Percentiles rank a stretch among this genome's conserved stretches.
Evolutionary conservation across 2,113 vertebrate genomes (phyloP).

Genomic region (Microcebus murinus): DNA sequence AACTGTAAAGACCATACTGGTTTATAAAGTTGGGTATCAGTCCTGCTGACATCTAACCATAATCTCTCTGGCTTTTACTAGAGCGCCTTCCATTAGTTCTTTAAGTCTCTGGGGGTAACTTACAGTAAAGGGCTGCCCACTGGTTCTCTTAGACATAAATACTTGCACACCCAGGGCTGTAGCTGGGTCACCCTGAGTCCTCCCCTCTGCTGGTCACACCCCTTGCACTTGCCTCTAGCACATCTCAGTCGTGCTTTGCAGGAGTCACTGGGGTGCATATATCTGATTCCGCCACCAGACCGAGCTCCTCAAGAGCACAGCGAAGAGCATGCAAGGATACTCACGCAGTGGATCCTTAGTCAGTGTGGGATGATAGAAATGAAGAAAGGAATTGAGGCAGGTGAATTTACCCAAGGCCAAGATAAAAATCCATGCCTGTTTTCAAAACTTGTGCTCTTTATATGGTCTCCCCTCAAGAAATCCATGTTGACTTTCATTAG

Average conservation of each 20-base stretch:
- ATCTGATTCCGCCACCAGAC: background rate
- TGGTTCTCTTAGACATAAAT: background rate
- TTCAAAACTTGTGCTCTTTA: background rate
- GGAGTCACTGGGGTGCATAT: background rate
- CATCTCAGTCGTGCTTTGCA: too few species aligned
- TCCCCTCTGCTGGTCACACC: background rate
- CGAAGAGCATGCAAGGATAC: background rate
- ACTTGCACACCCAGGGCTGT: background rate
- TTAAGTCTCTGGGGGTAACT: background rate
- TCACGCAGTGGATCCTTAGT: too few species aligned
- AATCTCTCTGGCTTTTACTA: background rate
- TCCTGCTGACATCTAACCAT: background rate
- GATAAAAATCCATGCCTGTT: background rate
- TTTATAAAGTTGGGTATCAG: background rate
- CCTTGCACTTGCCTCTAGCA: background rate
- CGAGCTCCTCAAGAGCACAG: background rate
- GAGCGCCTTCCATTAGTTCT: too few species aligned
- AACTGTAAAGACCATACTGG: background rate
- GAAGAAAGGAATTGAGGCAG: background rate
- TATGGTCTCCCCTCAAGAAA: background rate
- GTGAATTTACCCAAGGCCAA: background rate
- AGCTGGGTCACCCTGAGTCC: background rate
- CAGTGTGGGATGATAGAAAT: background rate
- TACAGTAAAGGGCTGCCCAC: background rate
- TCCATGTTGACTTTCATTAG: background rate